Evolutionary conservation across 2,797 vertebrate genomes (phyloP).

Genomic region (Acrocephalus scirpaceus): DNA sequence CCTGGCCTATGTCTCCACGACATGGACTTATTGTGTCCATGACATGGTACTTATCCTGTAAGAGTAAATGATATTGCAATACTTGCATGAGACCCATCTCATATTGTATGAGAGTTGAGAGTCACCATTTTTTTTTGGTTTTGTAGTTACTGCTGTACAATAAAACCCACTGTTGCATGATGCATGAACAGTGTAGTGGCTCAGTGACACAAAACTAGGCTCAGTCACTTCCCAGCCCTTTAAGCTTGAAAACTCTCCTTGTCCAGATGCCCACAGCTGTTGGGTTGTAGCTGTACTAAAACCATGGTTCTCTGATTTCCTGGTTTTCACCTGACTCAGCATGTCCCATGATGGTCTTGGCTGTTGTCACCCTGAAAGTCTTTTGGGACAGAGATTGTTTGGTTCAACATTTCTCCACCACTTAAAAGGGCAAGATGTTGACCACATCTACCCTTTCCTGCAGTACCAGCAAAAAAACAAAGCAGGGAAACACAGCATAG

Average conservation of each 20-base stretch:
- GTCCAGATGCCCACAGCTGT: not conserved
- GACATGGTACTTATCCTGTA: not conserved
- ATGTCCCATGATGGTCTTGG: not conserved
- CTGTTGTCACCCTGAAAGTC: not conserved
- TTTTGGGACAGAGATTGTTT: not conserved
- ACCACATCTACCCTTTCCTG: not conserved
- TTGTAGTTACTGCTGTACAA: not conserved
- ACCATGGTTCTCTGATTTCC: not conserved
- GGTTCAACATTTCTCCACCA: not conserved
- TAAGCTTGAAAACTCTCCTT: not conserved
- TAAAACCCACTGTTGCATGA: not conserved
- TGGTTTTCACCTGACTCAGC: not conserved
- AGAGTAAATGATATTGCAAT: not conserved
- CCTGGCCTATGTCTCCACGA: not conserved
- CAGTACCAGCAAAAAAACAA: not conserved
- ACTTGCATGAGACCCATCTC: not conserved
- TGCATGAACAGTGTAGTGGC: not conserved
- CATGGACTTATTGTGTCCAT: not conserved
- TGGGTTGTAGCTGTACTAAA: not conserved
- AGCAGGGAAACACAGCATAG: not conserved
- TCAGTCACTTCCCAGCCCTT: not conserved
- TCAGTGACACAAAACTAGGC: not conserved
- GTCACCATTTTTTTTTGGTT: not conserved
- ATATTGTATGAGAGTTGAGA: not conserved
- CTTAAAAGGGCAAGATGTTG: not conserved